These are phyloP conservation scores for Gadus macrocephalus DNA, from an alignment of 2,113 vertebrate genomes.

Conservation along the genomic window DNA sequence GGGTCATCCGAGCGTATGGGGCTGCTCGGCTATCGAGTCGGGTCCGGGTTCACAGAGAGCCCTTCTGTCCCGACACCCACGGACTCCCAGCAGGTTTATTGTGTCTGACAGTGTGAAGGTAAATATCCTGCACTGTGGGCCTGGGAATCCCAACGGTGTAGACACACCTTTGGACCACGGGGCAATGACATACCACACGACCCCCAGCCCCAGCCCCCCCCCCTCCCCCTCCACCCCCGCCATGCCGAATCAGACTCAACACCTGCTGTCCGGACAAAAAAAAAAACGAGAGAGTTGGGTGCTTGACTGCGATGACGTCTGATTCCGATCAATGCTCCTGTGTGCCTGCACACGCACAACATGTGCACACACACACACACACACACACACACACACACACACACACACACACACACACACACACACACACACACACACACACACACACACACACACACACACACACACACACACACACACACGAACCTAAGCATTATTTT, in stretches of 20 bases:
- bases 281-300: too few species aligned
- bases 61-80: constrained; percentile 15
- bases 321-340: background rate
- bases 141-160: constrained; percentile 20
- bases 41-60: constrained; percentile 43
- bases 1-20: constrained; percentile 18
- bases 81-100: constrained; percentile 34
- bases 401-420: too few species aligned
- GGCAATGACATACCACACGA: background rate
- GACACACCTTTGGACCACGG: background rate
- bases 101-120: constrained; percentile 38
- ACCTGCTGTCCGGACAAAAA: too few species aligned
- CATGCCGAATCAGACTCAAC: background rate
- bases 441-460: constrained; percentile 9
- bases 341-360: constrained; percentile 1
- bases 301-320: background rate
- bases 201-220: background rate
- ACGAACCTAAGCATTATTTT: constrained; percentile 15
- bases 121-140: constrained; percentile 51
- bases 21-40: constrained; percentile 10
- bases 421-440: too few species aligned
- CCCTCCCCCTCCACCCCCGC: background rate
- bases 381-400: too few species aligned
- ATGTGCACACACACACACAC: background rate
- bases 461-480: background rate